Base-by-base conservation (phyloP, 2,797 vertebrate genomes). In the Hypotaenidia philippensis region DNA sequence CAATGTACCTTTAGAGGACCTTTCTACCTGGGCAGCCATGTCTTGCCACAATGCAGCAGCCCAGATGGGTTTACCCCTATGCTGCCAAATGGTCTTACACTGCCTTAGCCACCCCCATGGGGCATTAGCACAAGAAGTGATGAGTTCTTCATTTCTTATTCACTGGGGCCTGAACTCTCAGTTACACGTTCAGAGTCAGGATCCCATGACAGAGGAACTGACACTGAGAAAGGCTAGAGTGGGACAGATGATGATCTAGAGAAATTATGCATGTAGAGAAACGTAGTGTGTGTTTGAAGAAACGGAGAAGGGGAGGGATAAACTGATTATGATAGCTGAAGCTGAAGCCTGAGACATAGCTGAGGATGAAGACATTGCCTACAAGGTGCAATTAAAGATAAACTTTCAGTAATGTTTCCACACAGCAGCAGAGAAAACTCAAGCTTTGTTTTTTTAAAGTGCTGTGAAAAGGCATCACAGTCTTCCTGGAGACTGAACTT, bases 371-470 rank as follows among this genome's bases (percentile, higher is more conserved):
- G 63, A 59, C 1, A 1, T 63, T 53, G 14, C 40, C 27, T 87
- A 19, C 3, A 56, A 56, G 21, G 5, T 22, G 13, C 20, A 31
- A 9, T 11, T 63, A 56, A 72, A 87, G 41, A 50, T 11, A 21
- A 0, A 0, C 14, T 76, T 82, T 3, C 4, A 45, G 8, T 45
- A 18, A 19, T 0, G 0, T 72, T 84, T 87, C 38, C 36, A 56
- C 32, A 56, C 15, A 60, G n/a, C 15, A 57, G 41, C 52, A 44
- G 68, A 77, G 68, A 75, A 77, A 90, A 55, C 29, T 57, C 53
- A 26, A 40, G 40, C 7, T 11, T 4, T 19, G 6, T n/a, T 70
- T 50, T 5, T 50, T 69, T 57, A 68, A 86, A 36, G 41, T 57
- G 34, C 44, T 40, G 11, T 13, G 38, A 63, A 68, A 45, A 85